Base-by-base conservation (phyloP, 2,797 vertebrate genomes). In the Tarsius wallacei region DNA sequence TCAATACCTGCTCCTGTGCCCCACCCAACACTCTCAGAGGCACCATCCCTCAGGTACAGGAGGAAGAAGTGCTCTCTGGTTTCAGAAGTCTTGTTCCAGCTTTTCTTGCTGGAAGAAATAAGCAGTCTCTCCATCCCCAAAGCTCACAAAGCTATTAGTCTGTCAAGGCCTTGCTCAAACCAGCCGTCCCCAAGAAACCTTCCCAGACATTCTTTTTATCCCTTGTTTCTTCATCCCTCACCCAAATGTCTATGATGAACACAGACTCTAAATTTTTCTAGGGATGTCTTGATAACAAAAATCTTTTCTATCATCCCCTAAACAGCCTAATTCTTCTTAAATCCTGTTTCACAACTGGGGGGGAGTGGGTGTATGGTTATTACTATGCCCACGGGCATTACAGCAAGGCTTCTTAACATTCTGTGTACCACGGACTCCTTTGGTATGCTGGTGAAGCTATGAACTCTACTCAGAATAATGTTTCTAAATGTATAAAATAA, bases 401-500 rank as follows among this genome's bases (percentile, higher is more conserved):
- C 47, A 51, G 7, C 19, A 83, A 66, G 17, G 14, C 3, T 73
- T 91, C 55, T 82, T 85, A 88, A 51, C 26, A 4, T 33, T 76
- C 26, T 33, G 64, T 63, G 82, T 77, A 16, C 28, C 28, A 4
- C 11, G 31, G 57, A 53, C 26, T 33, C 47, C 53, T 86, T 2
- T 74, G 73, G 17, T 15, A 74, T 1, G 64, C 15, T 19, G 64
- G 74, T 2, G 57, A 89, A 73, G 51, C 64, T 89, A 57, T 53
- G 26, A 26, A 77, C 42, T 28, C 47, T 66, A 42, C 19, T 87
- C 21, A 81, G 66, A 71, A 64, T 68, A 68, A 84, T 78, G 13
- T 80, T 87, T 96, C 47, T 87, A 88, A 91, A 66, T 64, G 63
- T 15, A 88, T n/a, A 81, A 78, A 68, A 77, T 82, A 70, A 63